A percentile compares a stretch with the other conserved stretches of the same genome.
phyloP scores from a whole-genome alignment of 2,797 vertebrate species.

The Lepus townsendii region DNA sequence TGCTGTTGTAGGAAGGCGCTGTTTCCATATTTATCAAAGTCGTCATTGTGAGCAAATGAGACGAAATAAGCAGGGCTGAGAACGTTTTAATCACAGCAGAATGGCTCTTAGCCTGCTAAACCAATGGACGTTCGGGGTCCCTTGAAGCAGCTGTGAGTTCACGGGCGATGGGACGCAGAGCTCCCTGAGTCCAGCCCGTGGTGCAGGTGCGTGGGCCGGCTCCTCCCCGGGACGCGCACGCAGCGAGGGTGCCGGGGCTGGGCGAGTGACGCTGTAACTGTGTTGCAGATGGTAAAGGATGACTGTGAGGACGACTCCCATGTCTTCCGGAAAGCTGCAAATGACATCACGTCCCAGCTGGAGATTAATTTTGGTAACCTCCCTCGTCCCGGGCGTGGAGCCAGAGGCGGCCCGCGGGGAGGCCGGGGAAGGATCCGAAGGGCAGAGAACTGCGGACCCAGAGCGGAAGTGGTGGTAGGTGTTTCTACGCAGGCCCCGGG shows the following conservation, averaged over 20 bases:
- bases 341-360: slow-evolving; percentile 91
- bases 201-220: too few relatives aligned
- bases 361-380: slow-evolving; percentile 92
- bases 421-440: slow-evolving; percentile 85
- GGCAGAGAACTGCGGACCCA: slow-evolving; percentile 71
- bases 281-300: slow-evolving; percentile 86
- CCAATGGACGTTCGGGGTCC: not conserved
- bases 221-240: not conserved
- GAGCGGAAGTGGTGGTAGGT: slow-evolving; percentile 80
- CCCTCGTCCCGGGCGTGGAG: slow-evolving; percentile 86
- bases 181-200: not conserved
- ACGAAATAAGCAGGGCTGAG: not conserved
- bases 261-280: not conserved
- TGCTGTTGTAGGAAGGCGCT: not conserved
- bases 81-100: not conserved
- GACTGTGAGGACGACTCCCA: slow-evolving; percentile 86
- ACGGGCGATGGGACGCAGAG: not conserved
- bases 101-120: not conserved
- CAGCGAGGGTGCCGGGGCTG: not conserved
- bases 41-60: not conserved
- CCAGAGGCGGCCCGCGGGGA: slow-evolving; percentile 86
- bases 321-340: slow-evolving; percentile 88
- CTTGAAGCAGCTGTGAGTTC: not conserved
- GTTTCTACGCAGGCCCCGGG: accelerated
- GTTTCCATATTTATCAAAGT: slow-evolving; percentile 40